Percentiles rank a stretch among this genome's conserved stretches.
Conservation (phyloP, 23 tunicate genomes). For the Phallusia fumigata region DNA sequence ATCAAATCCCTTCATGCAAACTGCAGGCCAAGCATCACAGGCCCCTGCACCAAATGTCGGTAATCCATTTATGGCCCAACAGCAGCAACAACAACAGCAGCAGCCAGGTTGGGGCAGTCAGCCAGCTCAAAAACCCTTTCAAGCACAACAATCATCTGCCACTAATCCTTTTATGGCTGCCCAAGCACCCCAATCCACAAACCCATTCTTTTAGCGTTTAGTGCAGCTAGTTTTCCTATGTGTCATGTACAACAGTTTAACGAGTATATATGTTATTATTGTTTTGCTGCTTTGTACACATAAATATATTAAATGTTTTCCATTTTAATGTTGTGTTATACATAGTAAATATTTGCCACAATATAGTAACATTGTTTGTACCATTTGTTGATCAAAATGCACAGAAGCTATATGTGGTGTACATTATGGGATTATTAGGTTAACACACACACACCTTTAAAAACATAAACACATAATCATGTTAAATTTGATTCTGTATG, state of each 20-base stretch:
- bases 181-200: conserved; percentile 23
- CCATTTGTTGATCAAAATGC: too few relatives aligned
- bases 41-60: neutral
- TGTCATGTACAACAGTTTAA: conserved; percentile 3
- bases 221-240: neutral
- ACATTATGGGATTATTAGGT: too few relatives aligned
- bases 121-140: conserved; percentile 10
- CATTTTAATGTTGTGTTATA: neutral
- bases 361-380: too few relatives aligned
- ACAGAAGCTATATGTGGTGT: too few relatives aligned
- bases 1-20: conserved; percentile 50
- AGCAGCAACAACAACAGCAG: neutral
- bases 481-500: too few relatives aligned
- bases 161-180: conserved; percentile 53
- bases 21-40: neutral
- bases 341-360: too few relatives aligned
- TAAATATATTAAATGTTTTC: neutral
- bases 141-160: conserved; percentile 21
- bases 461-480: too few relatives aligned
- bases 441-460: too few relatives aligned
- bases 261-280: neutral
- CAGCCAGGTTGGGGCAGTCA: neutral
- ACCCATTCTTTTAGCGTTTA: conserved; percentile 49
- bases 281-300: conserved; percentile 6
- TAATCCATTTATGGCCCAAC: conserved; percentile 62